Base-by-base conservation (phyloP, 2,888 invertebrate species). In the Chloroclystis v-ata region DNA sequence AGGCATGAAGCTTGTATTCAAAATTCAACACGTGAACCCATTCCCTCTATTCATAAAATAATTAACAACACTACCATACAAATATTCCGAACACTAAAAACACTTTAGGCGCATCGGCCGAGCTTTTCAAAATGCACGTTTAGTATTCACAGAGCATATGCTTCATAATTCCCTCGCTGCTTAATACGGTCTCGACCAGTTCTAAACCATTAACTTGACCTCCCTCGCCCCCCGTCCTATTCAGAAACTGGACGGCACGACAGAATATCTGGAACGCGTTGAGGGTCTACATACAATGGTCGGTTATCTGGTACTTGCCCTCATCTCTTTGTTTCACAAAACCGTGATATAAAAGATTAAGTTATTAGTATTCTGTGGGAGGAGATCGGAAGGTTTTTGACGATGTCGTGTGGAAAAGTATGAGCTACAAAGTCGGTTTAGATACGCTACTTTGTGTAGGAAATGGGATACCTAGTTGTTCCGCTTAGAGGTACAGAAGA, bases 301-400 rank as follows among this genome's bases (percentile, higher is more conserved):
- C 70, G 61, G 64, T 69, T 72, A 75, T 77, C 76, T 76, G 69
- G 72, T 78, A 76, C 79, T 78, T 76, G 78, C 71, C 71, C 75
- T 75, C 78, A 79, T 81, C 78, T 81, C 80, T 84, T 85, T 85
- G 86, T 86, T 85, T 84, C 78, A 82, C 75, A 76, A 82, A 78
- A 82, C 81, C 77, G 78, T 77, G 82, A 84, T 85, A 81, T 83
- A 84, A 85, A 84, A 86, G 85, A 84, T 86, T 82, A 85, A 80
- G 81, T 82, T 82, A 84, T 87, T 87, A 86, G 84, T 86, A 87
- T 87, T 84, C 86, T 65, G 66, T 66, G 59, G 72, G 73, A 72
- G 59, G 54, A 75, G 74, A 74, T 76, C 68, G 69, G 74, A 69
- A 66, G 67, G 69, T 67, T 65, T 20, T 65, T 72, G 75, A 72